A percentile compares a stretch with the other conserved stretches of the same genome.
phyloP scores from a whole-genome alignment of 1,140 invertebrate species.

The Drosophila jambulina region DNA sequence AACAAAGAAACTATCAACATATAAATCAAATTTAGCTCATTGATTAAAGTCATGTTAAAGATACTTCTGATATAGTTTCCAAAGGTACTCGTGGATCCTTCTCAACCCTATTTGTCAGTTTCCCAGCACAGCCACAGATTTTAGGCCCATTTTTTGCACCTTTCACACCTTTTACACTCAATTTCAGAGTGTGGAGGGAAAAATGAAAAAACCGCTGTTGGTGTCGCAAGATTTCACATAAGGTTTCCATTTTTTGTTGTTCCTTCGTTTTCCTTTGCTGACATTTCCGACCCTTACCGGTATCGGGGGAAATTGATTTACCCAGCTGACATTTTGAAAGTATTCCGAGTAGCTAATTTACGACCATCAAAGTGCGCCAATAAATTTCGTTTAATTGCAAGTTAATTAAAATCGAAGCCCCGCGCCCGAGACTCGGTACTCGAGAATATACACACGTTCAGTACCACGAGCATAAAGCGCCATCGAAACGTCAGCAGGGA shows the following conservation, averaged over 20 bases:
- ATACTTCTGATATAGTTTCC: background rate
- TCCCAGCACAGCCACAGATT: slow-evolving; percentile 3
- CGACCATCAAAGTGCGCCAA: slow-evolving; percentile 76
- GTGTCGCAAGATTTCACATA: slow-evolving; percentile 28
- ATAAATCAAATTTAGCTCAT: too few relatives aligned
- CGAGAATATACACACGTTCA: slow-evolving; percentile 8
- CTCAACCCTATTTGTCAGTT: slow-evolving; percentile 7
- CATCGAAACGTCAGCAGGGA: slow-evolving; percentile 7
- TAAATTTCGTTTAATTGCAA: slow-evolving; percentile 78
- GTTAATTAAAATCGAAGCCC: slow-evolving; percentile 74
- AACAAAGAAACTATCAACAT: background rate
- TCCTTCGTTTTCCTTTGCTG: background rate
- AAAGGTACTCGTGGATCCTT: background rate
- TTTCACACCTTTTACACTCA: slow-evolving; percentile 20
- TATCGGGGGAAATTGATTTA: slow-evolving; percentile 66
- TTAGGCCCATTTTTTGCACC: slow-evolving; percentile 19
- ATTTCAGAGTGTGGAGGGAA: background rate
- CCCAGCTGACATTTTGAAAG: slow-evolving; percentile 58
- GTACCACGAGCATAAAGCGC: slow-evolving; percentile 5
- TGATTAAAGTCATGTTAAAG: too few relatives aligned
- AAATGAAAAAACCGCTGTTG: slow-evolving; percentile 8
- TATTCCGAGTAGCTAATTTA: slow-evolving; percentile 66
- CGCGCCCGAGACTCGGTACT: slow-evolving; percentile 6
- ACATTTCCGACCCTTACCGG: background rate
- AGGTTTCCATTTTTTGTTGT: slow-evolving; percentile 27